A percentile compares a stretch with the other conserved stretches of the same genome.
phyloP scores from a whole-genome alignment of 2,113 vertebrate genomes.

The Anolis carolinensis region DNA sequence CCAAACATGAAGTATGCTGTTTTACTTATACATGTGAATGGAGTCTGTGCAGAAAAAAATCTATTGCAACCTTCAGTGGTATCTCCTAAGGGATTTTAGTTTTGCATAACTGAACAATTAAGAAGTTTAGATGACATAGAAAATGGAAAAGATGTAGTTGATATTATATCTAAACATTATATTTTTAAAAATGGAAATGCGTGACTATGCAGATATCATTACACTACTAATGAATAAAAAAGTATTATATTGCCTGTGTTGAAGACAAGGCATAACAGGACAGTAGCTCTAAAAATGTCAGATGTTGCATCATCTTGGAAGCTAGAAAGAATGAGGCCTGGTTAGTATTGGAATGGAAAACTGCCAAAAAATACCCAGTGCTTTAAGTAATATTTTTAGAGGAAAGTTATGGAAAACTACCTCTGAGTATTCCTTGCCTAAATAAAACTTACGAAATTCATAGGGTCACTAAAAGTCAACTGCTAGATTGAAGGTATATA shows the following conservation, averaged over 20 bases:
- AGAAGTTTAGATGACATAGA: no score
- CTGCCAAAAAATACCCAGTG: no score
- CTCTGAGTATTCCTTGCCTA: no score
- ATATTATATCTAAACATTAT: neutral
- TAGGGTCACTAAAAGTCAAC: no score
- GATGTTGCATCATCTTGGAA: no score
- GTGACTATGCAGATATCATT: neutral
- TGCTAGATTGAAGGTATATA: no score
- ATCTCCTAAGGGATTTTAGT: neutral
- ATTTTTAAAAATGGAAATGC: neutral
- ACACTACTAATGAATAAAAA: neutral
- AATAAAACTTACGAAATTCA: no score
- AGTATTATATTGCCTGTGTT: neutral
- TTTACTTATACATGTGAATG: neutral
- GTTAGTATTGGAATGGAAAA: no score
- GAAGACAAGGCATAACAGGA: neutral
- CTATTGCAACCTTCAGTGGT: neutral
- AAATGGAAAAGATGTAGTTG: neutral
- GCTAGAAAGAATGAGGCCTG: no score
- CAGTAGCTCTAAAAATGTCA: neutral
- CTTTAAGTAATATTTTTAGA: no score
- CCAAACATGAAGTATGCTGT: neutral
- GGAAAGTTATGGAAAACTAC: no score
- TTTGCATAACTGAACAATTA: neutral
- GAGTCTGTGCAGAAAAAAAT: neutral